Base-by-base conservation (phyloP, 2,888 invertebrate genomes). In the Ametastegia equiseti region DNA sequence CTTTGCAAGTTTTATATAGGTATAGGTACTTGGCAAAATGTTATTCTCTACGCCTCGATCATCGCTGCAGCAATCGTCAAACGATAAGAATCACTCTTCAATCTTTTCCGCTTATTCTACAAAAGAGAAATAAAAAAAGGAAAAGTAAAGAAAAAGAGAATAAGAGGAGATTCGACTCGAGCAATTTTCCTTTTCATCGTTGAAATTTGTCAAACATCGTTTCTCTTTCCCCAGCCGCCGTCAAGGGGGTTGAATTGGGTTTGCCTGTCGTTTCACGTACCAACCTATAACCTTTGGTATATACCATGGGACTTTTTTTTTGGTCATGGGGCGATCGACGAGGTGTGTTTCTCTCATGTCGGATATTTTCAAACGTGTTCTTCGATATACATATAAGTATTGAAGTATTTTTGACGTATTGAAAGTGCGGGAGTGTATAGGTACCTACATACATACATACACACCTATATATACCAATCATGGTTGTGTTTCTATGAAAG, bases 181-280 rank as follows among this genome's bases (percentile, higher is more conserved):
- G 39, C 67, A 67, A 67, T 67, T 67, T 67, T 67, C 67, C 67
- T 23, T 67, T 71, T 71, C 71, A 45, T 47, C 71, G 71, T 45
- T 71, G 30, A 71, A 71, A 71, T 71, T 71, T 71, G 71, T 71
- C 71, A 71, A 71, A 71, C 71, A 71, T 27, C 36, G 67, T 67
- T n/a, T 67, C 19, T 4, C 11, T 36, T 23, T n/a, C n/a, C n/a
- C n/a, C n/a, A n/a, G n/a, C n/a, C n/a, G 11, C 39, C 36, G 36
- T 47, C 45, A 45, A 47, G 71, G 47, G 71, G 75, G 75, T 75
- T 19, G 50, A 45, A 47, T 45, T 47, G 71, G 75, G 75, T 75
- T 19, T 30, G 30, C 54, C 9, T 30, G 75, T 75, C 50, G 50
- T 30, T 27, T 13, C 39, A 11, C 54, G n/a, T n/a, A n/a, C n/a